phyloP scores from a whole-genome alignment of 2,797 vertebrate species.

The Bradypus variegatus region DNA sequence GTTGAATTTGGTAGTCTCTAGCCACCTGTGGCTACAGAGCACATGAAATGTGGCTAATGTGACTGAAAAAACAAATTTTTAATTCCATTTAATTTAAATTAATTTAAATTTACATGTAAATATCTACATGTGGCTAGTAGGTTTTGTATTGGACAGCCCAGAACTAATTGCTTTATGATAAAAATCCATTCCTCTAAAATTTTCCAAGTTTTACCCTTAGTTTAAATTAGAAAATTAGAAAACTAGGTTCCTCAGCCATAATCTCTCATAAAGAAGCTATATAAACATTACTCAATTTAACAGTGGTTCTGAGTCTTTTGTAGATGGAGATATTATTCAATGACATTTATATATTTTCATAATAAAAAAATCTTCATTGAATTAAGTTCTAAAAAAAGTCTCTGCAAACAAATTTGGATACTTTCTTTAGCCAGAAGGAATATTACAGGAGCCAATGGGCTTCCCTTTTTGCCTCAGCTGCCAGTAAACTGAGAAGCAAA shows the following conservation, averaged over 20 bases:
- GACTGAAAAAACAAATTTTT: neutral
- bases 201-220: neutral
- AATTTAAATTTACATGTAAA: slow-evolving; percentile 37
- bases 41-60: neutral
- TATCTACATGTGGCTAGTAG: neutral
- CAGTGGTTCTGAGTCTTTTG: neutral
- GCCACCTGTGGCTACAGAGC: neutral
- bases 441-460: neutral
- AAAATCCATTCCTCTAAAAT: slow-evolving; percentile 21
- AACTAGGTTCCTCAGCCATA: neutral
- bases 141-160: neutral
- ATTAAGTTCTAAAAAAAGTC: slow-evolving; percentile 38
- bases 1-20: neutral
- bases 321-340: slow-evolving; percentile 16
- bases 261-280: neutral
- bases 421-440: slow-evolving; percentile 16
- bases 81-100: neutral
- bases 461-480: slow-evolving; percentile 19
- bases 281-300: slow-evolving; percentile 33
- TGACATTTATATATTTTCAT: neutral
- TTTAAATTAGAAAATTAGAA: slow-evolving; percentile 39
- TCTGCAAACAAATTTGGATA: slow-evolving; percentile 18
- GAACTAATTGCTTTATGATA: neutral
- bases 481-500: slow-evolving; percentile 36
- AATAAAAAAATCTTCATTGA: slow-evolving; percentile 39